Conservation (phyloP, 2,113 vertebrate genomes). For the Cheirogaleus medius region DNA sequence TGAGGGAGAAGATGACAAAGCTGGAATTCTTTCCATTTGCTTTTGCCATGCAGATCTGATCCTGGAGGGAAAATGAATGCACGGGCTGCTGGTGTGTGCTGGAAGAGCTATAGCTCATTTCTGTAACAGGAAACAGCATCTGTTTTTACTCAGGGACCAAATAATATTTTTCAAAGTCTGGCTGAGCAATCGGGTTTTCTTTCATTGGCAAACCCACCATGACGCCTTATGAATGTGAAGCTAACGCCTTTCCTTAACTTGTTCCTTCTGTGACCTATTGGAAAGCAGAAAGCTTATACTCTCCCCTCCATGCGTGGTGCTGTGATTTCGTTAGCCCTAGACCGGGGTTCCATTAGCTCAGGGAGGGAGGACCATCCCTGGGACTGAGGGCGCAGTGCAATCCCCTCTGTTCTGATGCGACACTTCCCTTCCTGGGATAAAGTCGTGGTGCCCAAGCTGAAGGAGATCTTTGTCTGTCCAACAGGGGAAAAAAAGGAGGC, state of each 20-base stretch:
- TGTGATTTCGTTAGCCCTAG: not conserved
- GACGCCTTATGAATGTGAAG: not conserved
- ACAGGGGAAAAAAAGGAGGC: not conserved
- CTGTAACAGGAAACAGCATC: not conserved
- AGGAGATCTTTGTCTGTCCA: not conserved
- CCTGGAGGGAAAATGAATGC: rapidly evolving
- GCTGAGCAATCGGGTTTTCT: not conserved
- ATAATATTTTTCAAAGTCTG: not conserved
- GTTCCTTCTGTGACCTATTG: not conserved
- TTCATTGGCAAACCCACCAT: not conserved
- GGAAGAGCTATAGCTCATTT: not conserved
- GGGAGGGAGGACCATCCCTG: no score
- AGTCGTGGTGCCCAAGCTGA: not conserved
- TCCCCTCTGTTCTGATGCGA: not conserved
- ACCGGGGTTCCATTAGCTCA: rapidly evolving
- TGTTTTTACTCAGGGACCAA: constrained; percentile 1
- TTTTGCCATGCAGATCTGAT: not conserved
- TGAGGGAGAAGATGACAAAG: not conserved
- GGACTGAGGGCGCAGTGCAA: rapidly evolving
- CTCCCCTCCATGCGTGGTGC: not conserved
- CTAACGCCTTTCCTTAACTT: not conserved
- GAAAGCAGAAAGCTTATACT: not conserved
- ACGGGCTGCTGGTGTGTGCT: rapidly evolving
- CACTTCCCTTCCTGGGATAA: not conserved
- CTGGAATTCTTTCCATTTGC: not conserved